Conservation (phyloP, 2,797 vertebrate species). For the Macropus fuliginosus region DNA sequence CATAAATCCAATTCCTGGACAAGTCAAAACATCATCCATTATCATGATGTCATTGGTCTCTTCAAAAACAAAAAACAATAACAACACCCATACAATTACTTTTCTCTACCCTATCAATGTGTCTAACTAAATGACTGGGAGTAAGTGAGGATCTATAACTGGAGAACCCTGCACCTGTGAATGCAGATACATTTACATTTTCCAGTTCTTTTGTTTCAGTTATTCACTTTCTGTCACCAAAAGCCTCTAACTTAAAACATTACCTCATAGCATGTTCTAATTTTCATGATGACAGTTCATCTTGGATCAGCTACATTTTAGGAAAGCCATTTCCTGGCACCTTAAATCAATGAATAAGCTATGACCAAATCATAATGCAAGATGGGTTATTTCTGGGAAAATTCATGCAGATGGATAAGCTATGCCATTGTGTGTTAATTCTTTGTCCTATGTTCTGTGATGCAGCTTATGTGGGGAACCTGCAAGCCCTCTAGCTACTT, state of each 20-base stretch:
- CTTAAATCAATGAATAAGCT: conserved; percentile 48
- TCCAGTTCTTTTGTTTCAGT: not conserved
- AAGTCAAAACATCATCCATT: not conserved
- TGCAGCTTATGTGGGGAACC: not conserved
- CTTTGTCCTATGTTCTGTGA: conserved; percentile 1
- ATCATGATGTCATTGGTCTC: not conserved
- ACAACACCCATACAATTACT: not conserved
- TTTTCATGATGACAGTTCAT: conserved; percentile 42
- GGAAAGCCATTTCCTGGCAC: conserved; percentile 23
- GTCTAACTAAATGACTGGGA: not conserved
- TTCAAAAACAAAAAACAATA: not conserved
- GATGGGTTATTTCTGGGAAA: conserved; percentile 36
- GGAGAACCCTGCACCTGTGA: not conserved
- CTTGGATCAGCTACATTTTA: conserved; percentile 57
- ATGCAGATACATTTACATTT: not conserved
- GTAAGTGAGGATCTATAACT: not conserved
- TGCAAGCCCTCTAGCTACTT: not conserved
- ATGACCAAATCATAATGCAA: conserved; percentile 30
- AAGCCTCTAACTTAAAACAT: conserved; percentile 35
- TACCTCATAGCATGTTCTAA: not conserved
- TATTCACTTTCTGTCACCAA: conserved; percentile 26
- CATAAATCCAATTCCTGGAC: not conserved
- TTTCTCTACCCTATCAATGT: not conserved
- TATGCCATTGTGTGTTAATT: not conserved
- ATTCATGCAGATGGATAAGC: not conserved